Evolutionary conservation across 1,140 invertebrate genomes (phyloP), one percentile per base, ranked within the genome.

Genomic region (Colletes latitarsis): DNA sequence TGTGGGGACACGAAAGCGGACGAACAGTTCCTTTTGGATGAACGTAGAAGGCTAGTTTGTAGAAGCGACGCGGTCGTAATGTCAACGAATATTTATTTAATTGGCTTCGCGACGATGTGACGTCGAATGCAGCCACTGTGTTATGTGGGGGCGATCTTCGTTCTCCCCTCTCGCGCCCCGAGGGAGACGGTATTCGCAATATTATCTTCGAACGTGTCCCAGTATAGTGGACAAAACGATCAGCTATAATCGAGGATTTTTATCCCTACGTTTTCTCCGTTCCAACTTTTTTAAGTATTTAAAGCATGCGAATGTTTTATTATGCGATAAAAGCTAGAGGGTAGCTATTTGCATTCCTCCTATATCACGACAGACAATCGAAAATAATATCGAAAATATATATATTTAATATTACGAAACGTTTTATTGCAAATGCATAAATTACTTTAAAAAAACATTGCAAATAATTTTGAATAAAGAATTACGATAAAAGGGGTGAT

Each of bases 61-160:
- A 91, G 88, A 81, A 91, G 89, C 90, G 87, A 91, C 89, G 91
- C 88, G 90, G 82, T 86, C 88, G 90, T 90, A 90, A 91, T 91
- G 90, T 92, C 90, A 91, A 90, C 90, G 91, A 93, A 92, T 92
- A 92, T 92, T 93, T 92, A 93, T 93, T 92, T 93, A 93, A 92
- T 92, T 93, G 91, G 92, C 91, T 90, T 86, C 82, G 79, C 88
- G 85, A 84, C 74, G 84, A 68, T 87, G 83, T 84, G 86, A 88
- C 84, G 82, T 88, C 85, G 87, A 92, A 89, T 86, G 87, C 82
- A 83, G 88, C 85, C 89, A 89, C 88, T 90, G 88, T 90, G 88
- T 90, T 91, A 89, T 91, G 90, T 88, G 90, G 88, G 91, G 91
- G 90, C 91, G 90, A 92, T 88, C 87, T 87, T 43, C 76, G 1